These are phyloP conservation scores for silkworm (Bombyx mori) DNA, from an alignment of 1,140 invertebrate genomes.

Conservation along the genomic window DNA sequence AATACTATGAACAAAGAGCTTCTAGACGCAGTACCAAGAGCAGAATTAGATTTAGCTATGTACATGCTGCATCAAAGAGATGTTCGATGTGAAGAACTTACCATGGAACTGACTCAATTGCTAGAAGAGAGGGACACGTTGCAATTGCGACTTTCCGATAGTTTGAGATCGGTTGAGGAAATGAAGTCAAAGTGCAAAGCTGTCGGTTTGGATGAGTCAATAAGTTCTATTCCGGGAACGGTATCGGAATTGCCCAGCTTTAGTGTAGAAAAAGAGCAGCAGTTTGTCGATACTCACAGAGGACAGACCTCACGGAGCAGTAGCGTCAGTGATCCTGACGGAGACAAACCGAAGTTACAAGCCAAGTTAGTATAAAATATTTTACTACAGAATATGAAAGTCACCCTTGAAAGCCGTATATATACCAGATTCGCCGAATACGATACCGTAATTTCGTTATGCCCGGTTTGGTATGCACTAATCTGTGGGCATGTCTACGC, in stretches of 20 bases:
- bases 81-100: slow-evolving; percentile 90
- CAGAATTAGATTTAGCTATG: slow-evolving; percentile 85
- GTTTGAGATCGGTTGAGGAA: slow-evolving; percentile 80
- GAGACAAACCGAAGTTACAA: slow-evolving; percentile 57
- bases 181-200: slow-evolving; percentile 50
- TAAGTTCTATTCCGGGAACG: slow-evolving; percentile 30
- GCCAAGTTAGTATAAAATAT: slow-evolving; percentile 46
- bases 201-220: slow-evolving; percentile 26
- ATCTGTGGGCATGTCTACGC: no score
- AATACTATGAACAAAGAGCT: slow-evolving; percentile 34
- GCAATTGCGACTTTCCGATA: slow-evolving; percentile 85
- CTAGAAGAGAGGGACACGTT: slow-evolving; percentile 88
- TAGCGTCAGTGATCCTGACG: slow-evolving; percentile 50
- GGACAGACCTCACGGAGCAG: slow-evolving; percentile 49
- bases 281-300: slow-evolving; percentile 47
- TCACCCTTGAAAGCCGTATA: no score
- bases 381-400: no score
- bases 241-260: slow-evolving; percentile 36
- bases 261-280: slow-evolving; percentile 36
- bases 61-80: slow-evolving; percentile 91
- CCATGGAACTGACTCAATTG: slow-evolving; percentile 85
- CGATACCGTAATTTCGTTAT: no score
- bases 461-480: no score
- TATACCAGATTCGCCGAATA: no score
- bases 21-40: slow-evolving; percentile 64